Percentiles rank a stretch among this genome's conserved stretches.
Conservation (phyloP, 2,113 vertebrate genomes). For the Rhagologus leucostigma region DNA sequence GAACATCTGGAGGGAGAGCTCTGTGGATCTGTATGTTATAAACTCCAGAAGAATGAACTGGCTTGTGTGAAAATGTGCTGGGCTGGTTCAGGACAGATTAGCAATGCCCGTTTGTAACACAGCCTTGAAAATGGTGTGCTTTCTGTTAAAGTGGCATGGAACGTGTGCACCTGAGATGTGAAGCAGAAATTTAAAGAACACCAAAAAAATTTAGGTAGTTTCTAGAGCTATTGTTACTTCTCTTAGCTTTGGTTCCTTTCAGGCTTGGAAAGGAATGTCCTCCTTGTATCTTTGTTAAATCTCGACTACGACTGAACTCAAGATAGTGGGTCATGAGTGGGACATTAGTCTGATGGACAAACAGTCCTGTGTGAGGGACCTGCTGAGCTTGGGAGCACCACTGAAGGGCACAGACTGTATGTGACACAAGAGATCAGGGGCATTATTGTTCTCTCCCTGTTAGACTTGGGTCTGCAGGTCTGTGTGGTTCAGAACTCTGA, state of each 20-base stretch:
- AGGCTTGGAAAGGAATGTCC: background rate
- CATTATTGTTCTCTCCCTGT: background rate
- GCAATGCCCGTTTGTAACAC: background rate
- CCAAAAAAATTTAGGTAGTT: background rate
- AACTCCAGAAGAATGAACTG: background rate
- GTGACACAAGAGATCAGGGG: background rate
- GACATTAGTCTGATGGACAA: background rate
- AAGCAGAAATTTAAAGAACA: background rate
- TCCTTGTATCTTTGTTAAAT: background rate
- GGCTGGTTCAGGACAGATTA: background rate
- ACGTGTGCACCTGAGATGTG: background rate
- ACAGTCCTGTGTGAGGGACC: background rate
- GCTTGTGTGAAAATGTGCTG: background rate
- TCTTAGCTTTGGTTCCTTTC: background rate
- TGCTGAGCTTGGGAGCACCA: background rate
- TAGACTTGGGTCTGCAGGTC: background rate
- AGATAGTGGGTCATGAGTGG: background rate
- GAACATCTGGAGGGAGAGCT: background rate
- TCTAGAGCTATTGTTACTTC: background rate
- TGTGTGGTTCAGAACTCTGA: background rate
- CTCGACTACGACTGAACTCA: rapidly evolving
- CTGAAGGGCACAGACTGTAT: background rate
- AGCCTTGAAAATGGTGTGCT: background rate
- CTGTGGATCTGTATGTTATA: background rate
- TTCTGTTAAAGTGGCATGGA: background rate